phyloP scores from a whole-genome alignment of 1,140 invertebrate genomes.

The Drosophila prosaltans region DNA sequence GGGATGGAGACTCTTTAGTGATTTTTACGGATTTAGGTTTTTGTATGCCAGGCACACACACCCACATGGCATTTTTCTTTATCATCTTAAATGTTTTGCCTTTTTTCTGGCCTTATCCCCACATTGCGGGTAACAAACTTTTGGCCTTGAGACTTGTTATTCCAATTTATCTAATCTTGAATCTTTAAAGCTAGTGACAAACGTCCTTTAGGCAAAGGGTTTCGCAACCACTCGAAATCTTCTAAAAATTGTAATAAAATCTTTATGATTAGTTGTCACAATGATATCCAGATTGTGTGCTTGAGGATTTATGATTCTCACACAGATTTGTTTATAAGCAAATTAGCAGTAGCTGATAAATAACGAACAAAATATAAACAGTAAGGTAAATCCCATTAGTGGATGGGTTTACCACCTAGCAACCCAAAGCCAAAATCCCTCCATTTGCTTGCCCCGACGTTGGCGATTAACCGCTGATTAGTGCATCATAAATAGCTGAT shows the following conservation, averaged over 20 bases:
- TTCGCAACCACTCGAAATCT: no score
- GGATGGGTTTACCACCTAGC: slow-evolving; percentile 38
- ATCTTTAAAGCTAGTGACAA: slow-evolving; percentile 4
- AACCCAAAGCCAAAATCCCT: slow-evolving; percentile 27
- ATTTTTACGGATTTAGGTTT: slow-evolving; percentile 8
- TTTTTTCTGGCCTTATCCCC: slow-evolving; percentile 49
- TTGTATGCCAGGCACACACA: slow-evolving; percentile 42
- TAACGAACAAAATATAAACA: no score
- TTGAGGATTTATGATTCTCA: slow-evolving; percentile 2
- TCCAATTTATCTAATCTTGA: slow-evolving; percentile 61
- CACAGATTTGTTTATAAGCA: slow-evolving; percentile 11
- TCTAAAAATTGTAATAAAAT: slow-evolving; percentile 8
- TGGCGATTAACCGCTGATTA: slow-evolving; percentile 48
- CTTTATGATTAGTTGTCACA: neutral
- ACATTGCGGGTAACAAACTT: slow-evolving; percentile 63
- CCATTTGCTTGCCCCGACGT: slow-evolving; percentile 9
- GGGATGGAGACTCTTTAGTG: neutral
- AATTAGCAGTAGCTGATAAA: neutral
- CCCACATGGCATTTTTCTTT: slow-evolving; percentile 25
- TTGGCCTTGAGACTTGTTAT: slow-evolving; percentile 52
- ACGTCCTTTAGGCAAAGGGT: no score
- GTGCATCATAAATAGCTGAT: slow-evolving; percentile 47
- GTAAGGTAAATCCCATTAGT: neutral
- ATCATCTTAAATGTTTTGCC: slow-evolving; percentile 24
- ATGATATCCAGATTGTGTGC: neutral